Evolutionary conservation across 2,888 invertebrate genomes (phyloP), one percentile per base, ranked within the genome.

Genomic region (Pterostichus madidus): DNA sequence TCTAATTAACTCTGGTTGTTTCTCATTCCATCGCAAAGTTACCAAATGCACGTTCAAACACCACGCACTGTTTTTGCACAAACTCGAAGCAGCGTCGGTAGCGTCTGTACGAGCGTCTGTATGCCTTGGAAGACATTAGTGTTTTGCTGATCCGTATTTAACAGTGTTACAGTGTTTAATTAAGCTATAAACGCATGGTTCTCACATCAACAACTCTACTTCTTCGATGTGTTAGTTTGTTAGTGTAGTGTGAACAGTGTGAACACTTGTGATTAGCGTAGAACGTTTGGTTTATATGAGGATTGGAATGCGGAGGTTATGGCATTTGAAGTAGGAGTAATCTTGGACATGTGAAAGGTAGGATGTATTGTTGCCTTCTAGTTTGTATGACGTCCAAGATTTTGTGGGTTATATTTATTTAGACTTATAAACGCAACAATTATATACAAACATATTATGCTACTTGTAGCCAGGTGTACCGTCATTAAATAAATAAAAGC

Each of bases 151-250:
- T 79, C 64, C 31, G 44, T 35, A 59, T 79, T 79, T 52, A 61
- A 46, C 61, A 39, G 39, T 35, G 35, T 35, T 35, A 35, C 53
- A 31, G 59, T 79, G 78, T 79, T 79, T 79, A 79, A 79, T 79
- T 61, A 79, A 79, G 64, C 61, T 61, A 61, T 79, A 79, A 61
- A 61, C 78, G 61, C 46, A 64, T 79, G 61, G 46, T 79, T 79
- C 61, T 79, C 78, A 79, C 78, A 46, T 46, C 56, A 59, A 78
- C 77, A 59, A 35, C 53, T 49, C 53, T 53, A 53, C 13, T 73
- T 46, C 52, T n/a, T 24, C 24, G 1, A 15, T n/a, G 44, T 39
- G 75, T 52, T 39, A 31, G 78, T 61, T 61, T 78, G 44, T 59
- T 17, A 31, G 56, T 56, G 56, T 17, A 56, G 15, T 17, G 56